A percentile compares a stretch with the other conserved stretches of the same genome.
These are phyloP conservation scores for Gracilinanus agilis DNA, from an alignment of 2,113 vertebrate species.

Conservation along the genomic window DNA sequence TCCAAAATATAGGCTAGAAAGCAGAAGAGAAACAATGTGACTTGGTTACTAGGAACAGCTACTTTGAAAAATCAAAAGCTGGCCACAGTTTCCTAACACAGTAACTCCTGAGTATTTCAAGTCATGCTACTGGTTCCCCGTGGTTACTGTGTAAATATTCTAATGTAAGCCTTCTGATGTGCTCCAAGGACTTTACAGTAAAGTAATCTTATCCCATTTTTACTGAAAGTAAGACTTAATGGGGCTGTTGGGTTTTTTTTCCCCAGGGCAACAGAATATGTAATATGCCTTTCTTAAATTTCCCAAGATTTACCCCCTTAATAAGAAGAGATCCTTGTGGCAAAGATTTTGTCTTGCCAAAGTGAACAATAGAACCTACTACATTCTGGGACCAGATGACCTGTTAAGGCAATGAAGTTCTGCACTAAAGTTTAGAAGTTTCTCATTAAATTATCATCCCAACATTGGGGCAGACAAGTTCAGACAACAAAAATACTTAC, in stretches of 20 bases:
- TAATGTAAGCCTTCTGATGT: neutral
- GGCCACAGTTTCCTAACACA: neutral
- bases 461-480: neutral
- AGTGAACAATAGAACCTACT: neutral
- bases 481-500: neutral
- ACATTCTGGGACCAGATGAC: neutral
- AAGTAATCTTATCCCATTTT: neutral
- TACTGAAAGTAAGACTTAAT: neutral
- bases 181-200: neutral
- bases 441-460: slow-evolving; percentile 7
- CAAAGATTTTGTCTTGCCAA: no score
- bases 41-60: neutral
- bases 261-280: slow-evolving; percentile 11
- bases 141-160: slow-evolving; percentile 9
- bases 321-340: neutral
- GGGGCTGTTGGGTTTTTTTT: neutral
- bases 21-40: neutral
- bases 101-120: neutral
- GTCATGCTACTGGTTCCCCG: neutral
- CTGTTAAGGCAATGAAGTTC: neutral
- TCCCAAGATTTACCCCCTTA: slow-evolving; percentile 1
- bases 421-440: slow-evolving; percentile 3
- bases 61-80: neutral
- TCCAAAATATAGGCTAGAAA: neutral
- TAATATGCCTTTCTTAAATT: slow-evolving; percentile 19